Evolutionary conservation across 1,140 invertebrate genomes (phyloP).

Genomic region (Samia ricini): DNA sequence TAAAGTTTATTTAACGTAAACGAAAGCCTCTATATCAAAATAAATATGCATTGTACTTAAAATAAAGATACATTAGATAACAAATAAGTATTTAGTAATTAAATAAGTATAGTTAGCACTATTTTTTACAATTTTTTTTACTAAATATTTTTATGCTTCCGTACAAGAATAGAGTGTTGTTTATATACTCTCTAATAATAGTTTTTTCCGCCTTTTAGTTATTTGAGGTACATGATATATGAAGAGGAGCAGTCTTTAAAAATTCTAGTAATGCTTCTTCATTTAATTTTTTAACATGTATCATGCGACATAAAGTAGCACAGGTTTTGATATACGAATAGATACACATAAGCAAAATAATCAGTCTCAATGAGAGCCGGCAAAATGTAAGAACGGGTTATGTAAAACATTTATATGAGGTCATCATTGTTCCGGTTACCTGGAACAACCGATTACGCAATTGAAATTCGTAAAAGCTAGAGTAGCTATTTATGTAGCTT

Average conservation of each 20-base stretch:
- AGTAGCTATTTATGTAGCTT: no score
- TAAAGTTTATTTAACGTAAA: slow-evolving; percentile 3
- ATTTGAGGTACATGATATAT: no score
- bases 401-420: slow-evolving; percentile 14
- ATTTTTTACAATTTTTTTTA: not conserved
- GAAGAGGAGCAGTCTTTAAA: no score
- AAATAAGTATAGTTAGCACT: not conserved
- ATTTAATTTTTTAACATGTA: no score
- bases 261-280: no score
- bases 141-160: no score
- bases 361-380: not conserved
- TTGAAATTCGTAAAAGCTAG: not conserved
- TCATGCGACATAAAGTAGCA: not conserved
- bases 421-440: slow-evolving; percentile 13
- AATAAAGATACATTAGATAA: not conserved
- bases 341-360: not conserved
- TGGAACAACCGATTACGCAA: not conserved
- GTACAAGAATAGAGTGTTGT: no score
- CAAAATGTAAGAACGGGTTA: slow-evolving; percentile 17
- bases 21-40: not conserved
- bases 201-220: no score
- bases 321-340: not conserved
- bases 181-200: no score
- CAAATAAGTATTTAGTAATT: not conserved
- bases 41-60: not conserved